Percentiles rank a stretch among this genome's conserved stretches.
These are phyloP conservation scores for Ramazzottius varieornatus DNA, from an alignment of 2,888 invertebrate species.

Conservation along the genomic window DNA sequence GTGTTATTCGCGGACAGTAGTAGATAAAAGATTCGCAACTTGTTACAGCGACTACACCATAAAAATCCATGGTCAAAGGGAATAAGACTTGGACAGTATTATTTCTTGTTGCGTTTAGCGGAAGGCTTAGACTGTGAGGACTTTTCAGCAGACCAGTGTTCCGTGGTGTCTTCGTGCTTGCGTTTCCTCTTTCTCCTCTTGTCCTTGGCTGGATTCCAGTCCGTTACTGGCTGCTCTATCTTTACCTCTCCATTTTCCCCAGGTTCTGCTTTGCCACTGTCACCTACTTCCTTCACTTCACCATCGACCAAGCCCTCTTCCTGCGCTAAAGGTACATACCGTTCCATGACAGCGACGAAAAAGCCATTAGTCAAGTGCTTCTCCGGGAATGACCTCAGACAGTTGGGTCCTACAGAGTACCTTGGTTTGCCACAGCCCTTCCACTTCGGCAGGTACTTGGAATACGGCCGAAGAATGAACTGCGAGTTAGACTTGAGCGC, in stretches of 20 bases:
- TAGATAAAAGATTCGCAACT: too few species aligned
- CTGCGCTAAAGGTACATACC: slow-evolving; percentile 8
- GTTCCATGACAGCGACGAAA: slow-evolving; percentile 62
- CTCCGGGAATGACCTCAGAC: slow-evolving; percentile 48
- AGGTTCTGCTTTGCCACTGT: neutral
- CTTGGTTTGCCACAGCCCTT: slow-evolving; percentile 18
- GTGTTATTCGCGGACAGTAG: too few species aligned
- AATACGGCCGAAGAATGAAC: neutral
- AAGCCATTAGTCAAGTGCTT: slow-evolving; percentile 67
- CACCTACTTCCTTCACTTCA: neutral
- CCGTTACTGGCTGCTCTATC: neutral
- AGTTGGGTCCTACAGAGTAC: slow-evolving; percentile 29
- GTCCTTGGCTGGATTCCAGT: neutral
- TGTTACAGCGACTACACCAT: too few species aligned
- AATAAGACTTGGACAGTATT: too few species aligned
- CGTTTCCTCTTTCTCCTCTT: neutral
- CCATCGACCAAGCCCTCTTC: neutral
- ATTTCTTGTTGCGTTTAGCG: too few species aligned
- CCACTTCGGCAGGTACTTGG: slow-evolving; percentile 27
- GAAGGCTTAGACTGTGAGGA: neutral
- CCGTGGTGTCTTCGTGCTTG: neutral
- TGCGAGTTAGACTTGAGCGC: slow-evolving; percentile 28
- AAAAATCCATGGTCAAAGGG: too few species aligned
- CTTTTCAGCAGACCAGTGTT: neutral
- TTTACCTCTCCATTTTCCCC: neutral